Evolutionary conservation across 2,113 vertebrate genomes (phyloP).

Genomic region (Alligator mississippiensis): DNA sequence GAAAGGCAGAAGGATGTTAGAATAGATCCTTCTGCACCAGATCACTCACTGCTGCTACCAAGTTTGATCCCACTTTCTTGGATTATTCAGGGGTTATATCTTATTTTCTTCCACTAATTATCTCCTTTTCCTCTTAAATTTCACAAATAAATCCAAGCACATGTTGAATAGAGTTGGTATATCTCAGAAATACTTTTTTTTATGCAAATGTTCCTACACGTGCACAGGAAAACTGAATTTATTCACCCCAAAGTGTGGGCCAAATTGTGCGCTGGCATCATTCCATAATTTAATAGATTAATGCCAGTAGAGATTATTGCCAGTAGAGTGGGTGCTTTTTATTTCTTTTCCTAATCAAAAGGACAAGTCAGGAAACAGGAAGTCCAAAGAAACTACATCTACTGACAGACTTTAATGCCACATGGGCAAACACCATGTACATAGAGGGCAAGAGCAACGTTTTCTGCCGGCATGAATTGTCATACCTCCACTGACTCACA

Average conservation of each 20-base stretch:
- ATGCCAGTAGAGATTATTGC: not conserved
- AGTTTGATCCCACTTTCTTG: not conserved
- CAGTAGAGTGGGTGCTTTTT: not conserved
- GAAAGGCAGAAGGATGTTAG: not conserved
- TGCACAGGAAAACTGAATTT: not conserved
- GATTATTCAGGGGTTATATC: not conserved
- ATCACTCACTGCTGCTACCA: not conserved
- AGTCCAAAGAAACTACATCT: not conserved
- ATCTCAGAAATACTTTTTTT: not conserved
- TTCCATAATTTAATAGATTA: not conserved
- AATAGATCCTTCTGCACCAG: not conserved
- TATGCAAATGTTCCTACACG: not conserved
- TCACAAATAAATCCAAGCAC: not conserved
- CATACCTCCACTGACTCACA: not conserved
- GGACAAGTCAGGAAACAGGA: not conserved
- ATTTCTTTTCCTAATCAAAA: not conserved
- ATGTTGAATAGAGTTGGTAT: not conserved
- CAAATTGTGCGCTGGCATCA: not conserved
- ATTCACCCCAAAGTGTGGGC: not conserved
- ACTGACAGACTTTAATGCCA: not conserved
- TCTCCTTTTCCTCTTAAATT: not conserved
- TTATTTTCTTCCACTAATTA: not conserved
- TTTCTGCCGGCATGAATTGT: not conserved
- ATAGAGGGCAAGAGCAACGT: not conserved
- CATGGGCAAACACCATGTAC: not conserved